Evolutionary conservation across 2,113 vertebrate species (phyloP), one percentile per base, ranked within the genome.

Genomic region (Formicarius rufipectus): DNA sequence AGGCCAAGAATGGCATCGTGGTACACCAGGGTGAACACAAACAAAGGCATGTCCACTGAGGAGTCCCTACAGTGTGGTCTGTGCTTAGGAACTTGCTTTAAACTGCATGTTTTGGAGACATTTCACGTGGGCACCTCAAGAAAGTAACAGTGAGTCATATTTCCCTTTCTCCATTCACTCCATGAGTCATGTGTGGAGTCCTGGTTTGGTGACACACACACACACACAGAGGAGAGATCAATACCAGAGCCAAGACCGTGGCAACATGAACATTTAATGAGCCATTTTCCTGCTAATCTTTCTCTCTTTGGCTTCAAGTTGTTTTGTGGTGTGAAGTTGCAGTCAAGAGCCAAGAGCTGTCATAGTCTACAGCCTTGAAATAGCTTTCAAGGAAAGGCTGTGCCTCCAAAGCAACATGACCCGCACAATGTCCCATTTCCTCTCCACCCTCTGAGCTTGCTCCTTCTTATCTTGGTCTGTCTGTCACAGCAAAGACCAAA

Each of bases 21-120:
- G 28, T 6, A 27, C 0, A 0, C 37, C 64, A 49, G 81, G 47
- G 52, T 60, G 85, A 84, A 69, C 3, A 25, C 47, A 77, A 59
- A 96, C 37, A 64, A 77, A 69, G n/a, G 53, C 71, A 35, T 1
- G 21, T 5, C 19, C 53, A 44, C 17, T 39, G 59, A 85, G 37
- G 45, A 79, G 72, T 16, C 55, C 7, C 17, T 7, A 12, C 0
- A 55, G 30, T 0, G 0, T 22, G 50, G 35, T 31, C 3, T 9
- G 20, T 12, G 23, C 31, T 78, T 42, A 91, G 47, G 79, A 90
- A 66, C 35, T 47, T 52, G 47, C 45, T 83, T 55, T 72, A 56
- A 44, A 62, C 7, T 12, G 25, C 1, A 3, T 2, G 4, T 60
- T 87, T 35, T 6, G 31, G 47, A 49, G 45, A 68, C 39, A 60